Base-by-base conservation (phyloP, 2,888 invertebrate genomes). In the Scaptodrosophila latifasciaeformis region DNA sequence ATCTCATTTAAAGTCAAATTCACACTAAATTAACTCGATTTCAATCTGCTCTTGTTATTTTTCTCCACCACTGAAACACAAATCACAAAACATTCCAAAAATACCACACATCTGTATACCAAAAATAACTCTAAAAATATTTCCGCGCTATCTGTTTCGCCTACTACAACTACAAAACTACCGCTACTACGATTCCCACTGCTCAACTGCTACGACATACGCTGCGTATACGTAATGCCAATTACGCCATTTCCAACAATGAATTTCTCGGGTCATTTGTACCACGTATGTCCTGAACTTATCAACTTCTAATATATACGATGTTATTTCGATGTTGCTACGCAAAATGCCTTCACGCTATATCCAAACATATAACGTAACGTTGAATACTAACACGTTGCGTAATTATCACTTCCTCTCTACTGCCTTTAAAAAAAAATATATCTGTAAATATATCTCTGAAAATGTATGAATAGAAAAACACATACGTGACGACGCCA, bases 401-500 rank as follows among this genome's bases (percentile, higher is more conserved):
- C n/a, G n/a, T n/a, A n/a, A n/a, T n/a, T n/a, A n/a, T n/a, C n/a
- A n/a, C n/a, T n/a, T n/a, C n/a, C n/a, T n/a, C n/a, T n/a, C n/a
- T n/a, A n/a, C n/a, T n/a, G n/a, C n/a, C n/a, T n/a, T n/a, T n/a
- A n/a, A n/a, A n/a, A n/a, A n/a, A n/a, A n/a, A n/a, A n/a, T 24
- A 24, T 24, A 24, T 24, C 24, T 24, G 7, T 24, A 24, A 5
- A 7, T 24, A 7, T 5, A 24, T 24, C 3, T 24, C 7, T 24
- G 24, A 3, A 24, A 5, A 24, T 24, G 24, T 24, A 24, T 24
- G 24, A 24, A 62, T 69, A 72, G 72, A 72, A 72, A 72, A 72
- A 72, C 60, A 72, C 72, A 72, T 72, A 72, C 67, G 72, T 72
- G 65, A 72, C 76, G 54, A 72, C 76, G 65, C 72, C 72, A 60